phyloP scores from a whole-genome alignment of 2,113 vertebrate genomes.

The Amblyopsis rosae region DNA sequence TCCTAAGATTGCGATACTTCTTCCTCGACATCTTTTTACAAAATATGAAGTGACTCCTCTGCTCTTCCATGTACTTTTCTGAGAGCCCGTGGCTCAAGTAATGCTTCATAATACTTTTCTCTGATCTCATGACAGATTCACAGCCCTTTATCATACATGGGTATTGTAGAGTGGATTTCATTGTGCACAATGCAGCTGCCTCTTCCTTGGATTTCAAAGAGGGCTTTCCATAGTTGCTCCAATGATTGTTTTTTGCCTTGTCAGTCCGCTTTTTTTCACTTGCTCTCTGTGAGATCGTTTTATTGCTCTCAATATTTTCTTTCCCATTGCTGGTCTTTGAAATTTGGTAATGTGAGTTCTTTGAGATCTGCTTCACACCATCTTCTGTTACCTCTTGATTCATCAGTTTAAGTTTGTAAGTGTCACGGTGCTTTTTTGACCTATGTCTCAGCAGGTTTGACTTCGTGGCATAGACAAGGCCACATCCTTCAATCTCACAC shows the following conservation, averaged over 20 bases:
- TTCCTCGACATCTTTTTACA: constrained; percentile 81
- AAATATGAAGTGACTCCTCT: constrained; percentile 89
- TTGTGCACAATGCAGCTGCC: constrained; percentile 88
- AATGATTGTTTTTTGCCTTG: constrained; percentile 60
- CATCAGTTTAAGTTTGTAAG: constrained; percentile 86
- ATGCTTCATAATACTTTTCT: constrained; percentile 90
- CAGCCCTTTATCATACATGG: constrained; percentile 97
- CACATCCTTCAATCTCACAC: constrained; percentile 93
- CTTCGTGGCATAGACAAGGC: constrained; percentile 90
- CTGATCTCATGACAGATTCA: constrained; percentile 88
- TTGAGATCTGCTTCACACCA: constrained; percentile 77
- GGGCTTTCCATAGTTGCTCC: constrained; percentile 77
- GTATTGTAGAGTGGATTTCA: constrained; percentile 86
- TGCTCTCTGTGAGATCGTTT: constrained; percentile 73
- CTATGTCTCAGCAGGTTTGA: constrained; percentile 92
- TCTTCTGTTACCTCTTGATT: constrained; percentile 82
- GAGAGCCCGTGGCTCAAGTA: constrained; percentile 93
- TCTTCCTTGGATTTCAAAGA: constrained; percentile 86
- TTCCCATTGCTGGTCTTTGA: constrained; percentile 81
- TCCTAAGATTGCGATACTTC: constrained; percentile 74
- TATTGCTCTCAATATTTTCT: constrained; percentile 81
- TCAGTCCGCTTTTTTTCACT: constrained; percentile 49
- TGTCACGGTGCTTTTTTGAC: constrained; percentile 93
- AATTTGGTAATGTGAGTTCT: constrained; percentile 75
- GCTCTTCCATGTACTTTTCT: constrained; percentile 88